phyloP scores from a whole-genome alignment of 2,888 invertebrate genomes.

The Dryobotodes eremita region DNA sequence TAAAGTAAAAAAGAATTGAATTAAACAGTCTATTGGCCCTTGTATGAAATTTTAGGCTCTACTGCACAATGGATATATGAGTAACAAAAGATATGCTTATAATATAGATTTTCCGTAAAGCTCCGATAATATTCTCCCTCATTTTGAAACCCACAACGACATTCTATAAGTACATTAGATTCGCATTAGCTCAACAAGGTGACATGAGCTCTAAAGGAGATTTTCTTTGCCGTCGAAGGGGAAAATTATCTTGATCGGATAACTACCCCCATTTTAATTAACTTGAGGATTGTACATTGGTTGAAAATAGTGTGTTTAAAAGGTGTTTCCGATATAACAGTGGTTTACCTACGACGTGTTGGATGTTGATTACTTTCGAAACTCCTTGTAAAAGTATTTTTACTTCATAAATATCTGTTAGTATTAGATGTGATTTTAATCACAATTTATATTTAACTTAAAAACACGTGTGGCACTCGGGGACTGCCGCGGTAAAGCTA shows the following conservation, averaged over 20 bases:
- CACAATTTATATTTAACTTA: no score
- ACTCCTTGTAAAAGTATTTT: neutral
- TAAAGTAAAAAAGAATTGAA: no score
- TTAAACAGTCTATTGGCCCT: no score
- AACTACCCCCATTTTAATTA: slow-evolving; percentile 77
- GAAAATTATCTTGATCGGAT: slow-evolving; percentile 84
- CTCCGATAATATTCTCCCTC: slow-evolving; percentile 2
- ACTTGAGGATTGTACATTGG: slow-evolving; percentile 63
- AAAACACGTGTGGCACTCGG: no score
- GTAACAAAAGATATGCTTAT: neutral
- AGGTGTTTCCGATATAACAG: neutral
- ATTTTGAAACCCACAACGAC: slow-evolving; percentile 29
- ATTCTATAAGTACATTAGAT: slow-evolving; percentile 45
- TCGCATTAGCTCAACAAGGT: slow-evolving; percentile 62
- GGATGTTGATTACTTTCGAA: neutral
- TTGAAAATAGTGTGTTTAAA: slow-evolving; percentile 11
- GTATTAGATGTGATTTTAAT: no score
- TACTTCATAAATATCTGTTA: no score
- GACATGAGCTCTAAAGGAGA: slow-evolving; percentile 71
- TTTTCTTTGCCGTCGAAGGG: slow-evolving; percentile 81
- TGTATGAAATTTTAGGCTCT: no score
- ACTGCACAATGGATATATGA: no score
- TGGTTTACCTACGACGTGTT: neutral
- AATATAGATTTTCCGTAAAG: neutral
- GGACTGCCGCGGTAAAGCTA: no score